phyloP scores from a whole-genome alignment of 1,140 invertebrate species.

The Caenorhabditis remanei region DNA sequence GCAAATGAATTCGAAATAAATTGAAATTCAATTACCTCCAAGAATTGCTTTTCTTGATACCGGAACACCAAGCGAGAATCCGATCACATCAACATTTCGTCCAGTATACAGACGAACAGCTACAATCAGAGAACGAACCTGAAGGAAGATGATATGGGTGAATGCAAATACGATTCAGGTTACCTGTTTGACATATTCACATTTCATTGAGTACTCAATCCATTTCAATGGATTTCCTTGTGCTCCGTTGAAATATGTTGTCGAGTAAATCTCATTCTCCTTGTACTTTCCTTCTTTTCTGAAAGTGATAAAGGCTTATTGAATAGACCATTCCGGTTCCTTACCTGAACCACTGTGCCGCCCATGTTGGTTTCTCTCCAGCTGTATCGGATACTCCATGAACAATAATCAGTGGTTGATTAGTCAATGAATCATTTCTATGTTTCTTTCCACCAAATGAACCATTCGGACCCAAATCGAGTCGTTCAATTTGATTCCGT shows the following conservation, averaged over 20 bases:
- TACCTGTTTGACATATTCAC: conserved; percentile 64
- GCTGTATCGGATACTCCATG: conserved; percentile 74
- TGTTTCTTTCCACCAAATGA: conserved; percentile 72
- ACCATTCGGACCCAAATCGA: conserved; percentile 70
- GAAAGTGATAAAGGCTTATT: conserved; percentile 32
- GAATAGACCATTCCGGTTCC: background rate
- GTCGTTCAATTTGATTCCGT: conserved; percentile 71
- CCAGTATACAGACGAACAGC: conserved; percentile 76
- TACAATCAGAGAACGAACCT: conserved; percentile 75
- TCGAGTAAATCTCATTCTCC: conserved; percentile 72
- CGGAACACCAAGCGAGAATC: conserved; percentile 76
- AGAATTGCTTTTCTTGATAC: conserved; percentile 75
- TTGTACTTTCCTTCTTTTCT: conserved; percentile 68
- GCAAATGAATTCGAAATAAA: conserved; percentile 49
- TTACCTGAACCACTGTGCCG: conserved; percentile 71
- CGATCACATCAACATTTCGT: conserved; percentile 74
- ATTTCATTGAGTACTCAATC: conserved; percentile 71
- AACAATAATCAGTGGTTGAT: conserved; percentile 76
- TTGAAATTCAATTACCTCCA: conserved; percentile 68
- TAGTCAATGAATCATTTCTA: conserved; percentile 64
- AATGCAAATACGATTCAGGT: background rate
- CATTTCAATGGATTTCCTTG: conserved; percentile 76
- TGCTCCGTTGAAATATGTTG: conserved; percentile 76
- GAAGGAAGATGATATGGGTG: background rate
- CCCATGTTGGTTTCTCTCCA: conserved; percentile 73